Base-by-base conservation (phyloP, 1,140 invertebrate species). In the Gerris buenoi region DNA sequence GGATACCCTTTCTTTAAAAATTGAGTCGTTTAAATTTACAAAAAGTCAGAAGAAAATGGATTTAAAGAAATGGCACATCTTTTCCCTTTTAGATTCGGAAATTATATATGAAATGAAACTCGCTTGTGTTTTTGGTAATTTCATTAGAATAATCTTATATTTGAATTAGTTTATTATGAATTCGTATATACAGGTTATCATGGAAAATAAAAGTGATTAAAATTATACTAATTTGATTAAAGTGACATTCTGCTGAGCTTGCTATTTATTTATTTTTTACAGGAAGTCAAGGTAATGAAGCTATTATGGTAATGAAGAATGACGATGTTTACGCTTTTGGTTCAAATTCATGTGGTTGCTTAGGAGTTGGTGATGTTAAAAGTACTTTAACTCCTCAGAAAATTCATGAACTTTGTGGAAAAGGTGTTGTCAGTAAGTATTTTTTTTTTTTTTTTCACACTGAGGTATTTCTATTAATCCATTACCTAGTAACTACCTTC, bases 261-360 rank as follows among this genome's bases (percentile, higher is more conserved):
- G 5, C 14, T 58, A 23, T 65, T 65, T 65, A 13, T 46, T 57
- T 65, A 14, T 56, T 22, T 65, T 5, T 10, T 5, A 61, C 57
- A 18, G 3, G 25, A 67, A 77, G 79, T 69, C 77, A 84, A 46
- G 85, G 84, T 18, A 86, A 85, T 75, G 84, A 86, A 77, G 84
- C 85, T 26, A 74, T 87, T 56, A 79, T 86, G 63, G 80, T 86
- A 18, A 84, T 81, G 25, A 81, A 81, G 69, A 79, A 82, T 70
- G 83, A 84, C 74, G 82, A 83, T 70, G 83, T 87, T 1, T 86
- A 80, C 75, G 81, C 81, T 10, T 71, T 87, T 58, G 85, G 85
- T 56, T 82, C 79, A 13, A 86, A 86, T 69, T 79, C 79, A 25
- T 79, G 79, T 65, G 83, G 82, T 18, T 86, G 84, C 73, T 74